Evolutionary conservation across 2,797 vertebrate species (phyloP).

Genomic region (Centroberyx gerrardi): DNA sequence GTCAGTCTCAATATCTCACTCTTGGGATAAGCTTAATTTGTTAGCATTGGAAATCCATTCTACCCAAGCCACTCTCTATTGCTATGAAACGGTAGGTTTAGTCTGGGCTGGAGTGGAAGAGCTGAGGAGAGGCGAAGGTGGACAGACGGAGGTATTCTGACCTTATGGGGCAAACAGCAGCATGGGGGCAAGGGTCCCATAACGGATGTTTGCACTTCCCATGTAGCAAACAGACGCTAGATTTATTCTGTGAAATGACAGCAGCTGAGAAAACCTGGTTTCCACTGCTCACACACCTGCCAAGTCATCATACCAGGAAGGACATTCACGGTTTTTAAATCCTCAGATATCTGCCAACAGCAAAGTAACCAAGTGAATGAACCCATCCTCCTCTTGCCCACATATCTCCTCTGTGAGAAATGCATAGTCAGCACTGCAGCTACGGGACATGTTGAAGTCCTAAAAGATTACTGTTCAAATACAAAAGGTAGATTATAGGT

Average conservation of each 20-base stretch:
- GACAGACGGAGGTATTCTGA: slow-evolving; percentile 53
- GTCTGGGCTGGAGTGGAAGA: slow-evolving; percentile 24
- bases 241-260: slow-evolving; percentile 63
- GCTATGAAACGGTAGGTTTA: slow-evolving; percentile 6
- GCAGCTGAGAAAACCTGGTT: slow-evolving; percentile 73
- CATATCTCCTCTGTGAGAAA: slow-evolving; percentile 43
- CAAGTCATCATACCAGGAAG: slow-evolving; percentile 57
- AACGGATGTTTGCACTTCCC: slow-evolving; percentile 77
- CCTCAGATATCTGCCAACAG: slow-evolving; percentile 54
- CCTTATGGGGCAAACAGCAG: slow-evolving; percentile 54
- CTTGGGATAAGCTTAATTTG: slow-evolving; percentile 5
- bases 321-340: slow-evolving; percentile 44
- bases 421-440: slow-evolving; percentile 20
- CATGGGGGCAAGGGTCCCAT: slow-evolving; percentile 41
- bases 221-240: slow-evolving; percentile 75
- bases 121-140: slow-evolving; percentile 41
- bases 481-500: not conserved
- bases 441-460: not conserved
- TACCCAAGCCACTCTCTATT: not conserved
- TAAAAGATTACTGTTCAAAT: not conserved
- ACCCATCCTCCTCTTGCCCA: slow-evolving; percentile 29
- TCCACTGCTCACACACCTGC: slow-evolving; percentile 56
- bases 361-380: slow-evolving; percentile 55
- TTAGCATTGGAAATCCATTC: not conserved
- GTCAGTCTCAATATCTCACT: not conserved